phyloP scores from a whole-genome alignment of 2,113 vertebrate species.

The Antechinus stuartii region DNA sequence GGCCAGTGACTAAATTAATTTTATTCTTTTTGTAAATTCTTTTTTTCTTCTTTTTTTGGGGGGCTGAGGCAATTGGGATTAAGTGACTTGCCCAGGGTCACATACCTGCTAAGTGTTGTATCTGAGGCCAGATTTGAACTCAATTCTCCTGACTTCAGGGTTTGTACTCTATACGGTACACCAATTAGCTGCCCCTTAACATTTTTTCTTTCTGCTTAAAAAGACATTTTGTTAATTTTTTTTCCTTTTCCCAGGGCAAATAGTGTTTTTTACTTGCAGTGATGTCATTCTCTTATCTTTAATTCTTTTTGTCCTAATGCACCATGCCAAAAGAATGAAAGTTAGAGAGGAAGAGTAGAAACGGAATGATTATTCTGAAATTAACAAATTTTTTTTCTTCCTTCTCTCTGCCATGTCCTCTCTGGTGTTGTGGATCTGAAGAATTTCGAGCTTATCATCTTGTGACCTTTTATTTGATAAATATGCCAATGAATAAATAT shows the following conservation, averaged over 20 bases:
- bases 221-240: not conserved
- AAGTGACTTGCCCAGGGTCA: too few species aligned
- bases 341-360: not conserved
- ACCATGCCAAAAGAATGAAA: not conserved
- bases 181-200: too few species aligned
- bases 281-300: slow-evolving; percentile 41
- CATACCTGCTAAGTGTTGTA: too few species aligned
- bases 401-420: not conserved
- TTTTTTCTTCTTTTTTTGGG: not conserved
- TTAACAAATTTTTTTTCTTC: not conserved
- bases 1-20: slow-evolving; percentile 52
- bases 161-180: too few species aligned
- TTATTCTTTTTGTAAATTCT: slow-evolving; percentile 46
- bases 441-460: not conserved
- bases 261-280: slow-evolving; percentile 8
- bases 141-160: too few species aligned
- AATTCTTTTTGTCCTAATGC: slow-evolving; percentile 52
- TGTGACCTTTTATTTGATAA: not conserved
- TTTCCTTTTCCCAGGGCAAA: slow-evolving; percentile 2
- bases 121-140: too few species aligned
- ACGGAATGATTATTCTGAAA: not conserved
- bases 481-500: not conserved
- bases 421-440: not conserved
- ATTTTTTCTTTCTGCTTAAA: not conserved
- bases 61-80: too few species aligned